Base-by-base conservation (phyloP, 2,797 vertebrate species). In the Hippoglossus hippoglossus region DNA sequence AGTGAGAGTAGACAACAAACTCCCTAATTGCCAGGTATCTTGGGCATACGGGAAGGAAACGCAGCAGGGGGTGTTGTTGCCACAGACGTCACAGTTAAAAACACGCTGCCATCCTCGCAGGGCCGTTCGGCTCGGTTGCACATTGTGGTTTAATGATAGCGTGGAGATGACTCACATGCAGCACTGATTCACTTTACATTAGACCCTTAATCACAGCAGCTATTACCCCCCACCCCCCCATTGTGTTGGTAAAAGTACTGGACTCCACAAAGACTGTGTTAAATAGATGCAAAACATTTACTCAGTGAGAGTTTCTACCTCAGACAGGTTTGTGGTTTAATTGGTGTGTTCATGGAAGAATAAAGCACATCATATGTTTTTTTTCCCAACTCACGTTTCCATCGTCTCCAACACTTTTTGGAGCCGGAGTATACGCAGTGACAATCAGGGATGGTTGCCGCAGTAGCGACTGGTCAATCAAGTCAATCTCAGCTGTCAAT, bases 11-110 rank as follows among this genome's bases (percentile, higher is more conserved):
- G 83, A 87, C 82, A 92, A 92, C 76, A 91, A 91, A 88, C 80
- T 88, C 76, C 73, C 73, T 95, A 94, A 95, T 94, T 93, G 85
- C 80, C 75, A 87, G 90, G 87, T 93, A 91, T 94, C 82, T 83
- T 73, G 57, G 76, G 58, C 75, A 61, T 74, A 65, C 56, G 21
- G 84, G 79, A 83, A 82, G 77, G 79, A 86, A 85, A 77, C 87
- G 13, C 90, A 79, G 84, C 62, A 19, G 91, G 90, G 86, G 67
- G 50, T 64, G 86, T 75, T 73, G 80, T 82, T 90, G 84, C 75
- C 73, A 63, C 67, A 79, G 86, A 90, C 72, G 79, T 93, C 90
- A 91, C 77, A 65, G 72, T 82, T 89, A 85, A 87, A 90, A 87
- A 88, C 87, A 86, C 55, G 69, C 75, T 80, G 88, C 80, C 86